Conservation (phyloP, 2,888 invertebrate genomes). For the Andrena bicolor region DNA sequence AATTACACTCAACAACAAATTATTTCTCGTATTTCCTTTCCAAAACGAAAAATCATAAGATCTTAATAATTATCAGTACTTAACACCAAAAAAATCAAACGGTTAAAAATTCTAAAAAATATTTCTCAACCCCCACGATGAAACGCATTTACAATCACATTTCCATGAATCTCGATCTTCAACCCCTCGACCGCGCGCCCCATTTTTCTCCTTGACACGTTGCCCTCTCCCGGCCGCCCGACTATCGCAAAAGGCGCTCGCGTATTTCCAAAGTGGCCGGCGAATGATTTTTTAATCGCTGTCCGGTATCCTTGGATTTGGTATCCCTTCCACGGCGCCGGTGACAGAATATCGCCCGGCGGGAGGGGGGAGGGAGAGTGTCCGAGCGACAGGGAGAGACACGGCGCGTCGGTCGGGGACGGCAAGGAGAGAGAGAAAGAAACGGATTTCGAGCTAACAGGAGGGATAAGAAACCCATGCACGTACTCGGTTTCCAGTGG, state of each 20-base stretch:
- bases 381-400: conserved; percentile 19
- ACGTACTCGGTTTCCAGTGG: conserved; percentile 79
- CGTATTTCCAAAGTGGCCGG: not conserved
- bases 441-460: conserved; percentile 71
- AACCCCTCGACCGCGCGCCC: no score
- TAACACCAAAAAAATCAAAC: no score
- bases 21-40: no score
- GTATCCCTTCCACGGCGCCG: conserved; percentile 46
- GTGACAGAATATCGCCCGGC: conserved; percentile 38
- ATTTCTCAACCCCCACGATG: no score
- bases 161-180: no score
- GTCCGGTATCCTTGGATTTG: conserved; percentile 56
- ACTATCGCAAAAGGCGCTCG: not conserved
- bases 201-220: not conserved
- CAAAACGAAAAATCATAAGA: no score
- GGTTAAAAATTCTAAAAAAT: no score
- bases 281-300: conserved; percentile 38
- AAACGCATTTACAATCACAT: no score
- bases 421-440: conserved; percentile 59
- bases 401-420: not conserved
- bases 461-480: conserved; percentile 83
- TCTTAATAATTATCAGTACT: no score
- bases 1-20: no score
- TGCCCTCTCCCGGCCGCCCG: not conserved
- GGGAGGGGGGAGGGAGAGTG: conserved; percentile 25